Percentiles rank a stretch among this genome's conserved stretches.
phyloP scores from a whole-genome alignment of 2,888 invertebrate species.

The Aleiodes leptofemur region DNA sequence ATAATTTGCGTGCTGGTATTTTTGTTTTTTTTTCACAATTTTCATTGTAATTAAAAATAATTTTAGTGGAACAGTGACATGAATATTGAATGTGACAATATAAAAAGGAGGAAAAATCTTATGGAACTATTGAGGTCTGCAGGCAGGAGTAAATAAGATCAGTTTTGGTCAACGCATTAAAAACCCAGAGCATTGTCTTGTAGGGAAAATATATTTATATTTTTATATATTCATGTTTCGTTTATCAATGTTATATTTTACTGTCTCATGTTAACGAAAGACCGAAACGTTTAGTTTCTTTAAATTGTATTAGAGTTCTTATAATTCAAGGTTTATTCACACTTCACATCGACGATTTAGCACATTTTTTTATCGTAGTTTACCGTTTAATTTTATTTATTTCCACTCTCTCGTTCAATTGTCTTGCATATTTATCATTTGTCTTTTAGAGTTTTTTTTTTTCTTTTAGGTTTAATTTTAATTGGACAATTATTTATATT shows the following conservation, averaged over 20 bases:
- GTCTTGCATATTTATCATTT: not conserved
- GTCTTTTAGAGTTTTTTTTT: slow-evolving; percentile 34
- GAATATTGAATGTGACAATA: slow-evolving; percentile 12
- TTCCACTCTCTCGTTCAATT: slow-evolving; percentile 20
- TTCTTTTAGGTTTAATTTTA: slow-evolving; percentile 8
- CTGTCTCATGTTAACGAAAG: slow-evolving; percentile 2
- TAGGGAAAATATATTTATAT: not conserved
- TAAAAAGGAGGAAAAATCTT: slow-evolving; percentile 22
- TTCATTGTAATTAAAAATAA: not conserved
- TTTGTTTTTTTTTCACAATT: not conserved
- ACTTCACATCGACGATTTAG: too few species aligned
- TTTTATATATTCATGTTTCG: not conserved
- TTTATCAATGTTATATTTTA: slow-evolving; percentile 4
- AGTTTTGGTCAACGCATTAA: slow-evolving; percentile 37
- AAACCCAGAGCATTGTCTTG: slow-evolving; percentile 28
- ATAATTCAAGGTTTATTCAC: too few species aligned
- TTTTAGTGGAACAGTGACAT: slow-evolving; percentile 41
- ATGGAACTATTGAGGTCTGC: slow-evolving; percentile 39
- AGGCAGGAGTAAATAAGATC: slow-evolving; percentile 52
- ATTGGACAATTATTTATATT: slow-evolving; percentile 39
- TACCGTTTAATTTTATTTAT: not conserved
- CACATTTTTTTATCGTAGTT: not conserved
- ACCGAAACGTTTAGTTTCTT: slow-evolving; percentile 23
- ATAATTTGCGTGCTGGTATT: slow-evolving; percentile 10
- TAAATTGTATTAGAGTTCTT: not conserved